Conservation (phyloP, 2,797 vertebrate genomes). For the Thalassophryne amazonica region DNA sequence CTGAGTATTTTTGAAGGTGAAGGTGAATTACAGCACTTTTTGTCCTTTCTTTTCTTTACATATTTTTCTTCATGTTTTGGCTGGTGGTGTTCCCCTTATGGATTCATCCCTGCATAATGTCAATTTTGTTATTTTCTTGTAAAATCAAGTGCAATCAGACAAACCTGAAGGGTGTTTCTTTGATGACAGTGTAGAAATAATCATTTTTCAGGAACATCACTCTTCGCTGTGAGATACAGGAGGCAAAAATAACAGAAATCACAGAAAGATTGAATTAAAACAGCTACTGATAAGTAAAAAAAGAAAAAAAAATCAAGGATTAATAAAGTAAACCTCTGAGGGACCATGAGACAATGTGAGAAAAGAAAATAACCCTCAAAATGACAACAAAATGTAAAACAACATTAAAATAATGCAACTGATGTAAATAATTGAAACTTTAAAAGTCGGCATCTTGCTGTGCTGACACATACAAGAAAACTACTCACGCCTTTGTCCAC, state of each 20-base stretch:
- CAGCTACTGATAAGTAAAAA: too few relatives aligned
- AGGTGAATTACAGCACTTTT: too few relatives aligned
- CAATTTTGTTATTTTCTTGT: not conserved
- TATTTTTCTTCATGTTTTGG: too few relatives aligned
- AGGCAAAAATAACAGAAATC: not conserved
- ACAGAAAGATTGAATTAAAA: not conserved
- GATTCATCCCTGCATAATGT: too few relatives aligned
- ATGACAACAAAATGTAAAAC: not conserved
- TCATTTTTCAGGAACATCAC: conserved; percentile 93
- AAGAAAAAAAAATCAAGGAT: not conserved
- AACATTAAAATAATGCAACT: not conserved
- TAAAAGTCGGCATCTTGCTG: not conserved
- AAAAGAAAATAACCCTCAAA: not conserved
- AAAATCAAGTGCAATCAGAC: conserved; percentile 7
- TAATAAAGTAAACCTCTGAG: not conserved
- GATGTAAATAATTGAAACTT: not conserved
- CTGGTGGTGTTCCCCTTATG: too few relatives aligned
- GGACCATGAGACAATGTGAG: not conserved
- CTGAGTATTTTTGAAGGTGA: too few relatives aligned
- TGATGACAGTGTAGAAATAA: conserved; percentile 93
- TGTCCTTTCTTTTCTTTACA: too few relatives aligned
- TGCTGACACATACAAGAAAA: not conserved
- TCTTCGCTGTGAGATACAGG: conserved; percentile 76
- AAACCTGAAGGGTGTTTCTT: conserved; percentile 94
- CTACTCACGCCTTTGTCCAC: conserved; percentile 92